phyloP scores from a whole-genome alignment of 2,888 invertebrate species.

The Drosophila eohydei region DNA sequence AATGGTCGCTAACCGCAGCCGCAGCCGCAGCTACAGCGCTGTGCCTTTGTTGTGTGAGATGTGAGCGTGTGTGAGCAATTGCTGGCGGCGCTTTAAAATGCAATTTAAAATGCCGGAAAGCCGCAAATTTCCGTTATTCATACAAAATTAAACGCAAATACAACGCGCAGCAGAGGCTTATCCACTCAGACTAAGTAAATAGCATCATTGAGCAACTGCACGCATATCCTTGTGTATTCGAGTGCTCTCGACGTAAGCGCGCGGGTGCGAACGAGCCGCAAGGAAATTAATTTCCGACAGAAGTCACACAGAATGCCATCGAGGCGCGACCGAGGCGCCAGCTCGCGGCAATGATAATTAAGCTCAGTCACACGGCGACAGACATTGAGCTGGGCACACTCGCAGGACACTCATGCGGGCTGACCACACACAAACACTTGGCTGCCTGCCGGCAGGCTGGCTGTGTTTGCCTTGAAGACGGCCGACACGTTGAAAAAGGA shows the following conservation, averaged over 20 bases:
- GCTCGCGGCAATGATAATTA: slow-evolving; percentile 74
- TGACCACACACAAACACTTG: slow-evolving; percentile 25
- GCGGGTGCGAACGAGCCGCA: slow-evolving; percentile 45
- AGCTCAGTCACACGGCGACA: slow-evolving; percentile 55
- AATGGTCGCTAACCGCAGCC: slow-evolving; percentile 51
- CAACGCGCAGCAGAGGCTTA: slow-evolving; percentile 28
- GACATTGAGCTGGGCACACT: slow-evolving; percentile 28
- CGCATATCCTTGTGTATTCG: slow-evolving; percentile 35
- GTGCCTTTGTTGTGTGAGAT: slow-evolving; percentile 30
- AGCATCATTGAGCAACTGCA: slow-evolving; percentile 35
- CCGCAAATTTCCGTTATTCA: slow-evolving; percentile 79
- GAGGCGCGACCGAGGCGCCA: slow-evolving; percentile 54
- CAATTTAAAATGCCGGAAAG: slow-evolving; percentile 77
- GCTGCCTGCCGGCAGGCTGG: slow-evolving; percentile 25
- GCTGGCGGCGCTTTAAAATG: slow-evolving; percentile 67
- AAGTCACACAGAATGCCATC: slow-evolving; percentile 76
- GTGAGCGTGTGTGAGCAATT: slow-evolving; percentile 38
- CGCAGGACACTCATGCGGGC: slow-evolving; percentile 19
- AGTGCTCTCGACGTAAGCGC: slow-evolving; percentile 11
- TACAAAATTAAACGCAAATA: slow-evolving; percentile 76
- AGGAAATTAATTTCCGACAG: slow-evolving; percentile 81
- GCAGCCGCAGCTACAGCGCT: slow-evolving; percentile 52
- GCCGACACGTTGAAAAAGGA: slow-evolving; percentile 66
- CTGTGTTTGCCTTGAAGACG: slow-evolving; percentile 66
- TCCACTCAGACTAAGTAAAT: slow-evolving; percentile 49